These are phyloP conservation scores for Pogonus chalceus DNA, from an alignment of 1,140 invertebrate genomes.

Conservation along the genomic window DNA sequence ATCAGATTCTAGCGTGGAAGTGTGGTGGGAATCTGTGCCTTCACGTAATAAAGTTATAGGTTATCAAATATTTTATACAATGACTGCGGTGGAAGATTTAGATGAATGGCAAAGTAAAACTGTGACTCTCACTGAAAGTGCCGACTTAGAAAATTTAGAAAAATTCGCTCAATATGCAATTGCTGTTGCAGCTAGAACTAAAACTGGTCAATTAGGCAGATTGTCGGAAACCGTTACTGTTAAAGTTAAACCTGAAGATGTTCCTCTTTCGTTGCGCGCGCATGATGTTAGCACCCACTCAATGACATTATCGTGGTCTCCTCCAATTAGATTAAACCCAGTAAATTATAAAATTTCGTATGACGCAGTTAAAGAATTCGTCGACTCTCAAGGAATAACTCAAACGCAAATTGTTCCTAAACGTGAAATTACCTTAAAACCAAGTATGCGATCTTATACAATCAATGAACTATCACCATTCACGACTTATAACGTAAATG, in stretches of 20 bases:
- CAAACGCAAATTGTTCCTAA: constrained; percentile 75
- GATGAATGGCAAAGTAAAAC: constrained; percentile 82
- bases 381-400: constrained; percentile 86
- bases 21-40: constrained; percentile 94
- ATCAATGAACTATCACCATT: constrained; percentile 86
- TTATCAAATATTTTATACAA: constrained; percentile 90
- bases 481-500: constrained; percentile 90
- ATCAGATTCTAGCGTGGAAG: constrained; percentile 82
- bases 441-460: constrained; percentile 55
- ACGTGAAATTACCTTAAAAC: constrained; percentile 59
- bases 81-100: constrained; percentile 83
- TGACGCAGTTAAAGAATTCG: constrained; percentile 89
- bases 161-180: constrained; percentile 87
- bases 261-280: constrained; percentile 75
- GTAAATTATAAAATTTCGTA: constrained; percentile 85
- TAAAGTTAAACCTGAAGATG: constrained; percentile 83
- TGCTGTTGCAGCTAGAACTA: constrained; percentile 76
- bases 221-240: constrained; percentile 73
- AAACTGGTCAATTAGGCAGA: constrained; percentile 56
- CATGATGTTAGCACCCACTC: constrained; percentile 81
- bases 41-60: constrained; percentile 73
- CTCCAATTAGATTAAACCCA: constrained; percentile 83
- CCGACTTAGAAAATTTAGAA: constrained; percentile 82
- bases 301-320: constrained; percentile 85
- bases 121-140: constrained; percentile 78